Base-by-base conservation (phyloP, 2,113 vertebrate species). In the Paradisaea rubra region DNA sequence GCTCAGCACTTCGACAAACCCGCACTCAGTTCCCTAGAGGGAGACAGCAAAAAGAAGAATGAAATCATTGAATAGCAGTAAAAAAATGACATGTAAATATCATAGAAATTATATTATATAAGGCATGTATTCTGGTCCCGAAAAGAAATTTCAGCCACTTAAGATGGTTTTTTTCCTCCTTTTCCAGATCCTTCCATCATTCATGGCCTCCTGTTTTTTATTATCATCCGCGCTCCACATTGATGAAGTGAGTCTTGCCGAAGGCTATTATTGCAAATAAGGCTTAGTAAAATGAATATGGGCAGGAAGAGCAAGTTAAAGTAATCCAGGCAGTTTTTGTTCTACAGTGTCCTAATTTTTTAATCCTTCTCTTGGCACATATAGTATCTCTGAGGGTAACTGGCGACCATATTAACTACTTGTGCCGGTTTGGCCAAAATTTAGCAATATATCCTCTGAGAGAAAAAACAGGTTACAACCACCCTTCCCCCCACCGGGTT, bases 161-260 rank as follows among this genome's bases (percentile, higher is more conserved):
- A 31, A 42, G n/a, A 52, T 37, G 35, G 35, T 70, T 54, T 21
- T 25, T 59, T 80, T 50, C 23, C 18, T 86, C 15, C 17, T 89
- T 86, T 89, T 61, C 33, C 42, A 66, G 52, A n/a, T 19, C 4
- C 13, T 94, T 89, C 60, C 41, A 6, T 86, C 68, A 65, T 81
- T 86, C 50, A 31, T 20, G 54, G 15, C 24, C 37, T 91, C 23
- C 15, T 87, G 13, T 81, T 83, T 69, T 81, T 93, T 57, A 13
- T 83, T 45, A 49, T 73, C 42, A 35, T 42, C 30, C 0, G 0
- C 37, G 69, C 15, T 2, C 2, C 8, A 25, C 45, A 60, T 0
- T 77, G 54, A 86, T 68, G 49, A 83, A 89, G 28, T 18, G 15
- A 88, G 10, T 50, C 60, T 57, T 91, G 81, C 92, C 0, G 0